Evolutionary conservation across 2,888 invertebrate species (phyloP).

Genomic region (Campaea margaritaria): DNA sequence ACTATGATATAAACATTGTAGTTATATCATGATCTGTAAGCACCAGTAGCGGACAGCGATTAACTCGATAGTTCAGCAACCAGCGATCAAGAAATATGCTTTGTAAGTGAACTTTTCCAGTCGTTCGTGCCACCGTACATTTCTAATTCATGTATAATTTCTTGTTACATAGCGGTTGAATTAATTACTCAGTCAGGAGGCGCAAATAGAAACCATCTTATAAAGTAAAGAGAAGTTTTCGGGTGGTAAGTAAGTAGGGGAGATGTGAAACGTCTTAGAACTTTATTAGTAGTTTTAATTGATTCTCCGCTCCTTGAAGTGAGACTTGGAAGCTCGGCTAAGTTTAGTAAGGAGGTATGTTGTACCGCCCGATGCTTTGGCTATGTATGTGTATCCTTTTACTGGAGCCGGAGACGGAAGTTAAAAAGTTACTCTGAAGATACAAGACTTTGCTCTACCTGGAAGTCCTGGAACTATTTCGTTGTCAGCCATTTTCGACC

Average conservation of each 20-base stretch:
- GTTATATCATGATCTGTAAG: no score
- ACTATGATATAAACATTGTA: no score
- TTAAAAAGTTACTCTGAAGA: constrained; percentile 26
- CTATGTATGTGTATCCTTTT: constrained; percentile 30
- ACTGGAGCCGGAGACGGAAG: constrained; percentile 24
- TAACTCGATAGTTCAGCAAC: no score
- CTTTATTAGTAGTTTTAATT: constrained; percentile 77
- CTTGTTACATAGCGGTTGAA: neutral
- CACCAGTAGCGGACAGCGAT: no score
- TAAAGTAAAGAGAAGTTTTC: constrained; percentile 58
- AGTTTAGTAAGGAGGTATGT: constrained; percentile 49
- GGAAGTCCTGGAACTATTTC: neutral
- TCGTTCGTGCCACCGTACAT: neutral
- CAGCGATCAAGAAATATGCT: neutral
- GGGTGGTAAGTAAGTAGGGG: constrained; percentile 55
- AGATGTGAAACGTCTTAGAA: constrained; percentile 67
- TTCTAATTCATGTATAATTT: neutral
- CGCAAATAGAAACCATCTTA: constrained; percentile 56
- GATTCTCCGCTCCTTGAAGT: constrained; percentile 67
- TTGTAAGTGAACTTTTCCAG: neutral
- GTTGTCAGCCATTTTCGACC: neutral
- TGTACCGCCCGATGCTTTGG: constrained; percentile 4
- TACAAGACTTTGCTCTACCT: constrained; percentile 16
- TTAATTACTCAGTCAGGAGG: constrained; percentile 42
- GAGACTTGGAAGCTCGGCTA: constrained; percentile 55